Evolutionary conservation across 2,888 invertebrate species (phyloP).

Genomic region (Eutolmus rufibarbis): DNA sequence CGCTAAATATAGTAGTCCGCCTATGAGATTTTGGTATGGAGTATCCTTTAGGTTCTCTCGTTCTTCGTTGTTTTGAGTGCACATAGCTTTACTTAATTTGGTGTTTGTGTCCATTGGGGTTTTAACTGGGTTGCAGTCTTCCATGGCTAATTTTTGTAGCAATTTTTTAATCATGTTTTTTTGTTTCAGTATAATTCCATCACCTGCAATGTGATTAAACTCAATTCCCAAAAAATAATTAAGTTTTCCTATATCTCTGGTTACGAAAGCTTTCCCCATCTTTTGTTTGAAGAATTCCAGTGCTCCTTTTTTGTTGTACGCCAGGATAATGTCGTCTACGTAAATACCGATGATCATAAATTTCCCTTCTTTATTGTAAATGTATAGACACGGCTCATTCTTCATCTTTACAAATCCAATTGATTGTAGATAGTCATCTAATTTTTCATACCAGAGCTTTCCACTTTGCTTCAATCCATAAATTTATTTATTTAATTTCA

Average conservation of each 20-base stretch:
- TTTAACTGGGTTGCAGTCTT: not conserved
- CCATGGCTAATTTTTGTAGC: too few species aligned
- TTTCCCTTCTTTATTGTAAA: not conserved
- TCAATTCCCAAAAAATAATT: not conserved
- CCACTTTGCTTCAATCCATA: not conserved
- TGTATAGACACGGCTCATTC: not conserved
- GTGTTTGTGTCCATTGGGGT: not conserved
- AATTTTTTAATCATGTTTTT: not conserved
- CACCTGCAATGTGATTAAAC: not conserved
- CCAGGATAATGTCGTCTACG: not conserved
- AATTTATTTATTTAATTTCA: not conserved
- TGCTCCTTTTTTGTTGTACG: not conserved
- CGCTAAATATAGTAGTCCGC: not conserved
- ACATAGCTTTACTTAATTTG: not conserved
- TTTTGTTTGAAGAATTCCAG: not conserved
- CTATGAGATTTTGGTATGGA: not conserved
- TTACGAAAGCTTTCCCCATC: not conserved
- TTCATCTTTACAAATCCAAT: not conserved
- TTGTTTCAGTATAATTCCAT: not conserved
- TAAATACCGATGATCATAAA: not conserved
- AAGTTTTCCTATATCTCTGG: not conserved
- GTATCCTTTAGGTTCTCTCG: not conserved
- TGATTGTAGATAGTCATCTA: not conserved
- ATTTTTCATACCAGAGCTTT: not conserved
- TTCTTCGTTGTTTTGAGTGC: not conserved